A percentile compares a stretch with the other conserved stretches of the same genome.
These are phyloP conservation scores for Mantis religiosa DNA, from an alignment of 2,888 invertebrate species.

Conservation along the genomic window DNA sequence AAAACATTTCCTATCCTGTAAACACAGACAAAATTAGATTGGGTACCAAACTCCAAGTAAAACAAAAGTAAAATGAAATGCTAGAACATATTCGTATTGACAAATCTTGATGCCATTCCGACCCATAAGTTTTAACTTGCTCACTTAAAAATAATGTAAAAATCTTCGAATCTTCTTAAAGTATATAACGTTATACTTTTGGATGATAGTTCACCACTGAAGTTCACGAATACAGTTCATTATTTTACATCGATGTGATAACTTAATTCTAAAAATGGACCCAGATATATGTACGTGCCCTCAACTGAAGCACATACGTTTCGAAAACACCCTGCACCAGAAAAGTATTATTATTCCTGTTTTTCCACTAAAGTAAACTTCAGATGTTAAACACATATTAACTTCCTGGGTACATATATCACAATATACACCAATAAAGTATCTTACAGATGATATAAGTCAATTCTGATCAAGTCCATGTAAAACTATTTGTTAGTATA, in stretches of 20 bases:
- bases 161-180: neutral
- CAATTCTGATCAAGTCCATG: neutral
- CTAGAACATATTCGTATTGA: neutral
- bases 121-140: neutral
- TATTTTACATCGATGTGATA: neutral
- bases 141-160: constrained; percentile 6
- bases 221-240: neutral
- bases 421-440: neutral
- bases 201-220: neutral
- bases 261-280: neutral
- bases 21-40: neutral
- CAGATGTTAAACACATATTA: neutral
- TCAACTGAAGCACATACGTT: neutral
- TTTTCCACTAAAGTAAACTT: neutral
- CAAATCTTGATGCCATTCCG: neutral
- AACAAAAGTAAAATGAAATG: neutral
- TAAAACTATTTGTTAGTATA: neutral
- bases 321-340: neutral
- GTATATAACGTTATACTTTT: neutral
- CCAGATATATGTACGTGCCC: neutral
- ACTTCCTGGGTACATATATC: neutral
- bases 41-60: neutral
- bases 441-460: neutral
- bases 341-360: neutral
- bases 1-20: too few species aligned